A percentile compares a stretch with the other conserved stretches of the same genome.
Evolutionary conservation across 2,888 invertebrate genomes (phyloP).

Genomic region (Germaria angustata): DNA sequence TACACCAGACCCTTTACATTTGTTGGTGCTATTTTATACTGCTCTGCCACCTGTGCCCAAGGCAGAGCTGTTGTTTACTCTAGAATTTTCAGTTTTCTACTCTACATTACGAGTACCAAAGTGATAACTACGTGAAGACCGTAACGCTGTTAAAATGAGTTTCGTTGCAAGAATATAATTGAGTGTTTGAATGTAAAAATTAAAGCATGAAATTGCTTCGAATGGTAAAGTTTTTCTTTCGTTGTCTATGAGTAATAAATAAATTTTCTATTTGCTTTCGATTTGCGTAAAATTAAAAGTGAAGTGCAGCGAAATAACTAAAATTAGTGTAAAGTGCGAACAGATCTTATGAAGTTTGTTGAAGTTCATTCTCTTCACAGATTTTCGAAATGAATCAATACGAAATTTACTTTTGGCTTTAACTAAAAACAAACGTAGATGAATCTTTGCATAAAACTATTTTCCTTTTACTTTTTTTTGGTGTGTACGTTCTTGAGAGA

Average conservation of each 20-base stretch:
- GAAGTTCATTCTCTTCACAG: neutral
- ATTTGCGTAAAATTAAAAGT: slow-evolving; percentile 64
- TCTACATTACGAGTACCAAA: slow-evolving; percentile 75
- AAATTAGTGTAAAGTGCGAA: neutral
- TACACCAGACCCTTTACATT: slow-evolving; percentile 70
- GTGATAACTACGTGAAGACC: slow-evolving; percentile 71
- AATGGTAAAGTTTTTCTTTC: neutral
- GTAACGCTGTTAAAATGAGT: slow-evolving; percentile 65
- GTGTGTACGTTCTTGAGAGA: slow-evolving; percentile 33
- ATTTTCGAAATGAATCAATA: neutral
- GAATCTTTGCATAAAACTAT: slow-evolving; percentile 11
- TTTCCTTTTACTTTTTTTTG: slow-evolving; percentile 9
- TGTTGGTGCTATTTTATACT: slow-evolving; percentile 79
- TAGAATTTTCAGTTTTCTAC: slow-evolving; percentile 76
- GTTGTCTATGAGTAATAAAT: neutral
- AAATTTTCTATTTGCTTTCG: slow-evolving; percentile 33
- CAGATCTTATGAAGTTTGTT: neutral
- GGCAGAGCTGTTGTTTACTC: slow-evolving; percentile 79
- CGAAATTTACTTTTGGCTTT: neutral
- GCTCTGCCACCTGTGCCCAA: slow-evolving; percentile 74
- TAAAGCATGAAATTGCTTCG: slow-evolving; percentile 69
- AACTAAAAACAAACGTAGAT: neutral
- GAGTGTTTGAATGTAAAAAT: slow-evolving; percentile 56
- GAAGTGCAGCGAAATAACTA: slow-evolving; percentile 33
- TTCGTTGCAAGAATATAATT: slow-evolving; percentile 13